These are phyloP conservation scores for Scaptodrosophila latifasciaeformis DNA, from an alignment of 2,888 invertebrate species.

Conservation along the genomic window DNA sequence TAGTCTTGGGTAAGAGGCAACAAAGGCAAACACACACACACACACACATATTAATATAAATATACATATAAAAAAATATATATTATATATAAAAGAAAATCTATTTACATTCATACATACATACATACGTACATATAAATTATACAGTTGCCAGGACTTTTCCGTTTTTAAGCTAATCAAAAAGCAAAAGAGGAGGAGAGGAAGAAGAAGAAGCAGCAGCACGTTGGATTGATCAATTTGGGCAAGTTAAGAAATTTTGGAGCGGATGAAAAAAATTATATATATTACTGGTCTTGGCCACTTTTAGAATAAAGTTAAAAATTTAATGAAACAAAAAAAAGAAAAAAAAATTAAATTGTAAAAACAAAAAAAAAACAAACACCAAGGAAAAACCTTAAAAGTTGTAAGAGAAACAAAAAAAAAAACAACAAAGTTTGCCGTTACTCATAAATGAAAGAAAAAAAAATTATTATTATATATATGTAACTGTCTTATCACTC, in stretches of 20 bases:
- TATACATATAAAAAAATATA: slow-evolving; percentile 21
- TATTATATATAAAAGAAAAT: slow-evolving; percentile 12
- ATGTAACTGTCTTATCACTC: too few species aligned
- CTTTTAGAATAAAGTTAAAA: too few species aligned
- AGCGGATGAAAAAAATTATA: not conserved
- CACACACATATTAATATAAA: slow-evolving; percentile 18
- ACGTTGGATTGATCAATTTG: not conserved
- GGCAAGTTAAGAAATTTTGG: slow-evolving; percentile 6
- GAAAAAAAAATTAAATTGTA: slow-evolving; percentile 39
- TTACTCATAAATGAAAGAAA: too few species aligned
- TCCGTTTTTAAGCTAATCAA: slow-evolving; percentile 36
- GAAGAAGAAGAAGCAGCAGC: too few species aligned
- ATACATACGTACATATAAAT: slow-evolving; percentile 26
- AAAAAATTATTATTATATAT: too few species aligned
- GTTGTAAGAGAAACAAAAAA: slow-evolving; percentile 17
- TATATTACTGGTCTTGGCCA: slow-evolving; percentile 1
- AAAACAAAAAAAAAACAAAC: slow-evolving; percentile 14
- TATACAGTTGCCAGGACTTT: slow-evolving; percentile 40
- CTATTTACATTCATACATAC: slow-evolving; percentile 9
- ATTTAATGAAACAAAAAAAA: too few species aligned
- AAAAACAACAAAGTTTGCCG: slow-evolving; percentile 15
- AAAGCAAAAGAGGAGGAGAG: too few species aligned
- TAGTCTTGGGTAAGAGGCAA: too few species aligned
- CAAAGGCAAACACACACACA: slow-evolving; percentile 2
- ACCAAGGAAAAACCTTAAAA: slow-evolving; percentile 9